These are phyloP conservation scores for Melieria picta DNA, from an alignment of 2,888 invertebrate species.

Conservation along the genomic window DNA sequence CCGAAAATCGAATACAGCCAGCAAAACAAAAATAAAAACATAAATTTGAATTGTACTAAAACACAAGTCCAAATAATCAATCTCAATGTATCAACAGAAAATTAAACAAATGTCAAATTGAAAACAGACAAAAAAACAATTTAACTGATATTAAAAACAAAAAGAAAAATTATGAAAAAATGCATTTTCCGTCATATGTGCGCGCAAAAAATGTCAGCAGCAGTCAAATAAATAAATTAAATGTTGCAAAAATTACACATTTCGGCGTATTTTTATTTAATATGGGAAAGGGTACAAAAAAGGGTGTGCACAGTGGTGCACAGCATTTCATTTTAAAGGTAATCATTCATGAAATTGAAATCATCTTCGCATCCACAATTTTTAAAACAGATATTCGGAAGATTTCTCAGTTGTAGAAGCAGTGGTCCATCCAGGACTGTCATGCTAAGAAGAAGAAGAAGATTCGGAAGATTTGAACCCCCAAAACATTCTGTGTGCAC, in stretches of 20 bases:
- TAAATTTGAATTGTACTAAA: background rate
- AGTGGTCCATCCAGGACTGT: no score
- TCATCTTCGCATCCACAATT: no score
- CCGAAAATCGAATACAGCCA: background rate
- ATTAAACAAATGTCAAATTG: background rate
- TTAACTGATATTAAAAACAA: background rate
- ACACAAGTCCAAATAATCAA: background rate
- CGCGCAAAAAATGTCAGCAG: conserved; percentile 14
- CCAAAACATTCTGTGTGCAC: no score
- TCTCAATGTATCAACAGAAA: background rate
- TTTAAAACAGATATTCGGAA: no score
- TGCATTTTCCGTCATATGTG: conserved; percentile 22
- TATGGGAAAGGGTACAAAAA: no score
- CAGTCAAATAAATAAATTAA: conserved; percentile 25
- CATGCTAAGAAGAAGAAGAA: no score
- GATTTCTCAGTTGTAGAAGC: no score
- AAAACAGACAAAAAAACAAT: conserved; percentile 8
- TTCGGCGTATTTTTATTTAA: no score
- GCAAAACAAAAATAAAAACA: background rate
- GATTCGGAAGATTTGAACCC: no score
- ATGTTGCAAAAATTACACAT: conserved; percentile 21
- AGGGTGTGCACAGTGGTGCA: no score
- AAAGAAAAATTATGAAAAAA: background rate
- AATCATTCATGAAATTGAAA: no score
- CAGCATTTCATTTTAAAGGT: no score